Conservation (phyloP, 2,888 invertebrate species). For the Theodoxus fluviatilis region DNA sequence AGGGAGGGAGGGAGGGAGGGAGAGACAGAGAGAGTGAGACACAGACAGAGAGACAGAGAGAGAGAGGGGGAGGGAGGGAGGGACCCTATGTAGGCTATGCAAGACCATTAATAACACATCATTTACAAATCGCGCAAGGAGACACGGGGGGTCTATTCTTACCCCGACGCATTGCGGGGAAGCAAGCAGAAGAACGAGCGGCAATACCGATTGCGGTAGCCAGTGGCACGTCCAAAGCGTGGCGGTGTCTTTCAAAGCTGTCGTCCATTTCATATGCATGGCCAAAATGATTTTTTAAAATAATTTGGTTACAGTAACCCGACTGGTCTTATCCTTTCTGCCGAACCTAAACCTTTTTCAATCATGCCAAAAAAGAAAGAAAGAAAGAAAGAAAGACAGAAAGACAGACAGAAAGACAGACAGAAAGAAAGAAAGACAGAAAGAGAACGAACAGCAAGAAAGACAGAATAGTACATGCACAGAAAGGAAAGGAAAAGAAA, state of each 20-base stretch:
- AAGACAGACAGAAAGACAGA: conserved; percentile 5
- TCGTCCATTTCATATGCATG: too few species aligned
- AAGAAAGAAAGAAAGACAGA: not conserved
- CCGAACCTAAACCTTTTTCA: too few species aligned
- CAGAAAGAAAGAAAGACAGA: not conserved
- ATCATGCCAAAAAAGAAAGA: not conserved
- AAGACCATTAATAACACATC: too few species aligned
- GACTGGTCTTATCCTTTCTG: too few species aligned
- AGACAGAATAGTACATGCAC: not conserved
- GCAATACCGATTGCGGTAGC: not conserved
- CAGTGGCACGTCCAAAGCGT: too few species aligned
- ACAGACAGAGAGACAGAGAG: conserved; percentile 9
- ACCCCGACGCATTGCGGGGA: too few species aligned
- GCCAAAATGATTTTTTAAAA: too few species aligned
- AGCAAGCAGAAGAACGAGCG: conserved; percentile 4
- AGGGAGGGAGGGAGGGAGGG: not conserved
- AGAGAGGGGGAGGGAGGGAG: conserved; percentile 15
- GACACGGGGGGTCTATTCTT: too few species aligned
- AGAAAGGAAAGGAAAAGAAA: not conserved
- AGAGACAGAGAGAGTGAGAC: not conserved
- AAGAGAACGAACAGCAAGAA: not conserved
- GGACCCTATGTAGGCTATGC: not conserved
- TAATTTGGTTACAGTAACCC: too few species aligned
- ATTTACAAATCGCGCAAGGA: too few species aligned
- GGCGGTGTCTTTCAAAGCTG: too few species aligned